Base-by-base conservation (phyloP, 2,113 vertebrate genomes). In the Pampusana beccarii region DNA sequence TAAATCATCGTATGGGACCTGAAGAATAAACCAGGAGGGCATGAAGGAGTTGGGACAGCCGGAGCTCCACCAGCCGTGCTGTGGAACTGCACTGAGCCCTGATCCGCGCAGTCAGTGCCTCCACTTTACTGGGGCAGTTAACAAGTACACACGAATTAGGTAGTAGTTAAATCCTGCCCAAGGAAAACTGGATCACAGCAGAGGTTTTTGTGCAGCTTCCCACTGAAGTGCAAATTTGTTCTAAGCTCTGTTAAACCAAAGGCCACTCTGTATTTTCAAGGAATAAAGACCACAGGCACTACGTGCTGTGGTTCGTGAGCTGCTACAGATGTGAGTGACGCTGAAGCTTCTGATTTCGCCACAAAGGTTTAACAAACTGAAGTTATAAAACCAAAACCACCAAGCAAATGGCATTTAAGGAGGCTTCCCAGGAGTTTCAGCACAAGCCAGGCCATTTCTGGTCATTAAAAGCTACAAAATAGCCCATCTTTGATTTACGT, bases 1-100 rank as follows among this genome's bases (percentile, higher is more conserved):
- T 75, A 99, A 88, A 75, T 99, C 99, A 44, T 99, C 98, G 3
- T 98, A 99, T 0, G 99, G 99, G 34, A 99, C 99, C 99, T 99
- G 96, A 58, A 85, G 23, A 25, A 58, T 9, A 61, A 85, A 48
- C 9, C 44, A 86, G 44, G n/a, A 65, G 70, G 31, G 11, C 13
- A 40, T 25, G 86, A 66, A 38, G 31, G 57, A 56, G 66, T 14
- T 54, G 42, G 26, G n/a, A 3, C 21, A 73, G 56, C 21, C 38
- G 36, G 80, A 83, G 57, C 51, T 72, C 56, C 56, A 17, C 29
- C 65, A 72, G 48, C 82, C 14, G 0, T 11, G 29, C 6, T 46
- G 44, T 18, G 44, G 44, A 46, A 36, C 13, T 25, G 60, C 40
- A 29, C 70, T 33, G 26, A 71, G 46, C 26, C 28, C 31, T 38